A percentile compares a stretch with the other conserved stretches of the same genome.
phyloP scores from a whole-genome alignment of 64 coral and sea anemone genomes.

The Trachythela sp. region DNA sequence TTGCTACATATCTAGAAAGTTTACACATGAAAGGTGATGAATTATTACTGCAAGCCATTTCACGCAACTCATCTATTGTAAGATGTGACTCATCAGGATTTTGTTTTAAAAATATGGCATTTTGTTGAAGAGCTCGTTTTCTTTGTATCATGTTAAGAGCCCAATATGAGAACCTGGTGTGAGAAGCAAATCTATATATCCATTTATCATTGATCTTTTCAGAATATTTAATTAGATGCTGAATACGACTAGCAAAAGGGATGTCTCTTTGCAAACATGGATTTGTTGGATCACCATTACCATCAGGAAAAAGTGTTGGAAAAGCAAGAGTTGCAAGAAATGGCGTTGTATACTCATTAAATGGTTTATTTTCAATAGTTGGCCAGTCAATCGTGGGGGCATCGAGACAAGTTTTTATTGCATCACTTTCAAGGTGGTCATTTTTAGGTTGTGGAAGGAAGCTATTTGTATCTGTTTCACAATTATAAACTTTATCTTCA shows the following conservation, averaged over 20 bases:
- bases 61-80: conserved; percentile 13
- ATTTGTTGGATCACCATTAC: neutral
- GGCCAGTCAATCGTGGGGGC: neutral
- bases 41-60: conserved; percentile 11
- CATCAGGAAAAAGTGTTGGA: neutral
- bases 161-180: neutral
- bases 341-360: neutral
- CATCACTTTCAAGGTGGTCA: conserved; percentile 8
- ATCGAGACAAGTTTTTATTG: conserved; percentile 5
- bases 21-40: conserved; percentile 10
- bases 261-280: neutral
- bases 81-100: neutral
- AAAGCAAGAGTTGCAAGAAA: neutral
- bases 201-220: neutral
- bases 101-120: conserved; percentile 12
- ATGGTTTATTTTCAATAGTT: conserved; percentile 12
- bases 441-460: conserved; percentile 6
- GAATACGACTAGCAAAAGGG: conserved; percentile 4
- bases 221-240: conserved; percentile 16
- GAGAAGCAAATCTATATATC: neutral
- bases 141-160: neutral
- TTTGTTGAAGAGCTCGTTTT: conserved; percentile 6
- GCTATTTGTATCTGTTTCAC: conserved; percentile 15
- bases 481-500: conserved; percentile 12
- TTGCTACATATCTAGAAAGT: neutral